phyloP scores from a whole-genome alignment of 2,888 invertebrate genomes.

The Ochropacha duplaris region DNA sequence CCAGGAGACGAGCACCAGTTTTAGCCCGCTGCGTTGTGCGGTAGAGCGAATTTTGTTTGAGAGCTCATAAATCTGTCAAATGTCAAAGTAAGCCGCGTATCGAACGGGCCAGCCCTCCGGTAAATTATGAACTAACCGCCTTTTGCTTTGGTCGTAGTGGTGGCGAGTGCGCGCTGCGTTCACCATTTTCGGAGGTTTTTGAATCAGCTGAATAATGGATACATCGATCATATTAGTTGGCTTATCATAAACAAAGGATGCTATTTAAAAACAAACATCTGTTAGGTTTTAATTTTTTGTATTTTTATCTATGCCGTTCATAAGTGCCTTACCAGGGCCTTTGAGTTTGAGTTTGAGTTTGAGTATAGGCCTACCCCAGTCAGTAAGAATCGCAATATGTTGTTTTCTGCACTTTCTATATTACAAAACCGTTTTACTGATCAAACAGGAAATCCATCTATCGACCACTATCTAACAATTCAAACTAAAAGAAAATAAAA shows the following conservation, averaged over 20 bases:
- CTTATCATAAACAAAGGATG: background rate
- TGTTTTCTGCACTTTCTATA: background rate
- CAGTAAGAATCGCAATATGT: too few relatives aligned
- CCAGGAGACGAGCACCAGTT: constrained; percentile 2
- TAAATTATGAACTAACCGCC: constrained; percentile 73
- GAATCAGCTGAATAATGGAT: constrained; percentile 14
- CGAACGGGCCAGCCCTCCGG: constrained; percentile 68
- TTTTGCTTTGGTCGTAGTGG: constrained; percentile 30
- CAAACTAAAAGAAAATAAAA: constrained; percentile 2
- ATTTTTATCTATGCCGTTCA: too few relatives aligned
- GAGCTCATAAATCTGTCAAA: constrained; percentile 78
- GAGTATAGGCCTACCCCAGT: too few relatives aligned
- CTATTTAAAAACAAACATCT: too few relatives aligned
- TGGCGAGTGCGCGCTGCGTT: constrained; percentile 22
- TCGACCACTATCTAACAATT: background rate
- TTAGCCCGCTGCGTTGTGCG: constrained; percentile 35
- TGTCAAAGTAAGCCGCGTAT: constrained; percentile 81
- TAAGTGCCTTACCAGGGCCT: too few relatives aligned
- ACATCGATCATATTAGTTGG: constrained; percentile 1
- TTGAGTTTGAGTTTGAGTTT: too few relatives aligned
- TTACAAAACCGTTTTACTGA: constrained; percentile 8
- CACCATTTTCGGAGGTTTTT: constrained; percentile 19
- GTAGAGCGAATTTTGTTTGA: constrained; percentile 69
- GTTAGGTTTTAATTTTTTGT: too few relatives aligned
- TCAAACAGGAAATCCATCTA: constrained; percentile 26